Evolutionary conservation across 2,888 invertebrate species (phyloP), one percentile per base, ranked within the genome.

Genomic region (Diarsia dahlii): DNA sequence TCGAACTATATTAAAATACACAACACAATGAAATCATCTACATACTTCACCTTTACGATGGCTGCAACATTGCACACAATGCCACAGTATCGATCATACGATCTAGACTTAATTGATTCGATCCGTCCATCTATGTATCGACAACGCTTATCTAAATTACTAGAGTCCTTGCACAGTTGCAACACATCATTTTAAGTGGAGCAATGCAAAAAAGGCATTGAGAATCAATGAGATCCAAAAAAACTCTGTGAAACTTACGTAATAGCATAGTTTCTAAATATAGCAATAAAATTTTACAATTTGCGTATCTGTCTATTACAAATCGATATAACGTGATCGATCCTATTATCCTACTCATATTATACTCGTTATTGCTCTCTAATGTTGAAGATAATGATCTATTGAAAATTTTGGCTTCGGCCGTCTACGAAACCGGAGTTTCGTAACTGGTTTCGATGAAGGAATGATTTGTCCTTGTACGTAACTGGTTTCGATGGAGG

Each of bases 101-200:
- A 93, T 93, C 93, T 92, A 84, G 80, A 83, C 81, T 89, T 93
- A 94, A 93, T 94, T 90, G 92, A 90, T 90, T 92, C 90, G 89
- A 90, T 92, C 88, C 89, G 88, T 89, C 90, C 91, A 92, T 93
- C 92, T 88, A 89, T 91, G 89, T 89, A 90, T 91, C 90, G 89
- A 91, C 87, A 50, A 64, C 20, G 74, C 89, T 91, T 92, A 94
- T 95, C 95, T 93, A 90, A 93, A 93, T 93, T 91, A 89, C 87
- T 46, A 52, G 81, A 87, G 93, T 94, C 93, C 93, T 93, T 94
- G 88, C 74, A 78, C 23, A 82, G 84, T 93, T 93, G 91, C 93
- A 91, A 92, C 92, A 94, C 88, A 87, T 86, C 81, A 74, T 78
- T 83, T 82, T 68, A 78, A 90, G 71, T 90, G 78, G 89, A 88